Evolutionary conservation across 2,113 vertebrate species (phyloP).

Genomic region (Colinus virginianus): DNA sequence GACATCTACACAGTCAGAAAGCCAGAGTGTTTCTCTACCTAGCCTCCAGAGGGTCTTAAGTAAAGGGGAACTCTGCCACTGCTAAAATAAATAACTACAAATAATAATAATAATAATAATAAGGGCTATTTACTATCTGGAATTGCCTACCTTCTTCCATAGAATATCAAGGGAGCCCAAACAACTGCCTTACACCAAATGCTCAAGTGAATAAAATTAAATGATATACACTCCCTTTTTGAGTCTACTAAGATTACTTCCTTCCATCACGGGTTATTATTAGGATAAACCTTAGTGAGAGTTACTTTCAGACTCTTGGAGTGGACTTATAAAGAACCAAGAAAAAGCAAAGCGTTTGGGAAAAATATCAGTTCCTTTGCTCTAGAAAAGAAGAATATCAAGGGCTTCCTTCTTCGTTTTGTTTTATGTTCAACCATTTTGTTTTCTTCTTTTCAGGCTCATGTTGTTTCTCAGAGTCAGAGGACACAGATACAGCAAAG

Average conservation of each 20-base stretch:
- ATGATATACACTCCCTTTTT: not conserved
- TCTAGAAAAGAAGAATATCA: not conserved
- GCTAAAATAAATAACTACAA: not conserved
- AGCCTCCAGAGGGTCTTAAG: not conserved
- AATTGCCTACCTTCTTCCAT: constrained; percentile 20
- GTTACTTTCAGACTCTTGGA: not conserved
- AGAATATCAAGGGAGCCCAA: not conserved
- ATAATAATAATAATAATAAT: not conserved
- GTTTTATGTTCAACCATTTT: not conserved
- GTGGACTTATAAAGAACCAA: not conserved
- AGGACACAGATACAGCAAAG: not conserved
- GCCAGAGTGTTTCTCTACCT: constrained; percentile 7
- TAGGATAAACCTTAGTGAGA: not conserved
- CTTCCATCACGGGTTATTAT: not conserved
- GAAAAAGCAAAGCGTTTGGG: not conserved
- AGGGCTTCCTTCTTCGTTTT: not conserved
- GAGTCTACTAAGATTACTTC: constrained; percentile 27
- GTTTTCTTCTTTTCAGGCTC: not conserved
- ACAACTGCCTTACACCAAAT: not conserved
- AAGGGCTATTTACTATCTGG: constrained; percentile 13
- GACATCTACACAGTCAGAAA: constrained; percentile 19
- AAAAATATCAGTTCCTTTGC: not conserved
- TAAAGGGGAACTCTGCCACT: not conserved
- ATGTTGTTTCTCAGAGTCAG: not conserved
- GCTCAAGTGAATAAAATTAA: not conserved